Evolutionary conservation across 1,140 invertebrate genomes (phyloP).

Genomic region (Drosophila biarmipes): DNA sequence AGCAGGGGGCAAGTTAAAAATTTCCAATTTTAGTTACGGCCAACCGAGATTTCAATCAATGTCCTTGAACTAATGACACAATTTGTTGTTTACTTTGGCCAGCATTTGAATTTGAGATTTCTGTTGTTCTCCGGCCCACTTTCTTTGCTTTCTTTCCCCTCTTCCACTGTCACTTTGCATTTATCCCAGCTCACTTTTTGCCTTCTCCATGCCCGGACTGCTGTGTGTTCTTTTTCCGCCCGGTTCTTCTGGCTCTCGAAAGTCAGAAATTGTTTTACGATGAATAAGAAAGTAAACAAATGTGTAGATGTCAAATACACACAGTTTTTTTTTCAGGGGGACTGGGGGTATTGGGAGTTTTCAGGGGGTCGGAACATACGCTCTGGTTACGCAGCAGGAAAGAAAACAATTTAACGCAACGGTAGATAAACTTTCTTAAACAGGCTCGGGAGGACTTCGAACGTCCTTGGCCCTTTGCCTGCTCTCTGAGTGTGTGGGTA

Average conservation of each 20-base stretch:
- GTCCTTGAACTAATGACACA: slow-evolving; percentile 71
- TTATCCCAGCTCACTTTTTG: slow-evolving; percentile 14
- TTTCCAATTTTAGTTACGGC: slow-evolving; percentile 54
- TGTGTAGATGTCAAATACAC: slow-evolving; percentile 50
- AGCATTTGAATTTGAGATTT: slow-evolving; percentile 49
- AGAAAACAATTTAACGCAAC: slow-evolving; percentile 69
- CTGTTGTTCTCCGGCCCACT: not conserved
- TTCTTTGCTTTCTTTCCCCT: not conserved
- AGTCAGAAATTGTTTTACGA: slow-evolving; percentile 62
- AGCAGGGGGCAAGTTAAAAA: slow-evolving; percentile 6
- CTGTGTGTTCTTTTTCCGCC: not conserved
- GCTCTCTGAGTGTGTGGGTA: not conserved
- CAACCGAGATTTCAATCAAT: slow-evolving; percentile 65
- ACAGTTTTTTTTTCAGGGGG: not conserved
- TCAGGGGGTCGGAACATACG: slow-evolving; percentile 29
- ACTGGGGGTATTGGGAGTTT: not conserved
- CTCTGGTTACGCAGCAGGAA: slow-evolving; percentile 59
- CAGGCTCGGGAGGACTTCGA: slow-evolving; percentile 41
- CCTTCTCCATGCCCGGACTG: not conserved
- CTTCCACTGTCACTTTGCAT: slow-evolving; percentile 15
- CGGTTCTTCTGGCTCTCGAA: slow-evolving; percentile 7
- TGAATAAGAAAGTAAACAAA: slow-evolving; percentile 63
- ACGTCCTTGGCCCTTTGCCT: slow-evolving; percentile 46
- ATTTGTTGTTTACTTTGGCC: slow-evolving; percentile 50
- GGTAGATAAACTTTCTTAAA: slow-evolving; percentile 66